Evolutionary conservation across 2,113 vertebrate genomes (phyloP), one percentile per base, ranked within the genome.

Genomic region (Macquaria ambigua): DNA sequence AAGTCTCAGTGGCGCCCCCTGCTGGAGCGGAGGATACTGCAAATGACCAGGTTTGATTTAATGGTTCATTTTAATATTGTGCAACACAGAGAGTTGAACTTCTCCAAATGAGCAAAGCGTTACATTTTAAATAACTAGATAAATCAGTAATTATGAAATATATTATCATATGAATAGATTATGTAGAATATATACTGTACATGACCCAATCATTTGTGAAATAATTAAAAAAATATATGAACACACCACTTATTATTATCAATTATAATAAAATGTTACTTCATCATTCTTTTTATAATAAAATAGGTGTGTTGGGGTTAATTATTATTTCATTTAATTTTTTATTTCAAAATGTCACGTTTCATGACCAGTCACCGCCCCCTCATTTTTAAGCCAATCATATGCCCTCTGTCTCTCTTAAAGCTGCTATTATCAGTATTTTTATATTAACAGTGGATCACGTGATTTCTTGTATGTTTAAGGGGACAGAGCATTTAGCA

Each of bases 21-120:
- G 69, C 18, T 50, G 93, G 56, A 14, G 39, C 39, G 92, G 94
- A 92, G 79, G 55, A 18, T 4, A 20, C 3, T 11, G 72, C 39
- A 0, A 0, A 14, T 48, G 1, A 11, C 18, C 25, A 8, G 5
- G 15, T 23, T 18, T 1, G 28, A n/a, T 41, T 62, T 39, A 16
- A 25, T 62, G 18, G 6, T 14, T 50, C 3, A 6, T 25, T 39
- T 39, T n/a, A 31, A 11, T 34, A 16, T 11, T 23, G 25, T 34
- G 41, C 25, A n/a, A 62, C 0, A 62, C 16, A 3, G 7, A 39
- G 25, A 11, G n/a, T 58, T 14, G 1, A 43, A 43, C 16, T 37
- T 21, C 18, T 31, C 37, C n/a, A 2, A n/a, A 20, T 9, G 23
- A 67, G 41, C 6, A 6, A n/a, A 39, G 50, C 48, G n/a, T 69